phyloP scores from a whole-genome alignment of 1,140 invertebrate genomes.

The Bombus ignitus region DNA sequence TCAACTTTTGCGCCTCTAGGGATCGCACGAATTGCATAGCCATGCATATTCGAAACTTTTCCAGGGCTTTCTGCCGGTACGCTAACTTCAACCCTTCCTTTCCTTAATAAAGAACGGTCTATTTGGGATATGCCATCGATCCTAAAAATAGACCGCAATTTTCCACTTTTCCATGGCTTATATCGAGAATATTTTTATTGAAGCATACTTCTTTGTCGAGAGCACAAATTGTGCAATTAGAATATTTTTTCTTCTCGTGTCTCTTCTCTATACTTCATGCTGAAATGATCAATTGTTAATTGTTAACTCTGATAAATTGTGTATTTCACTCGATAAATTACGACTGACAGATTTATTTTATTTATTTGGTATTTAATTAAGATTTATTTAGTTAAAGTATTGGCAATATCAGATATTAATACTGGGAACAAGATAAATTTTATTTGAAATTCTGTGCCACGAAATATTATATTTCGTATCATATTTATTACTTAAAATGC shows the following conservation, averaged over 20 bases:
- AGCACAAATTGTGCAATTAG: background rate
- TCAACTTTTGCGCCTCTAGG: conserved; percentile 63
- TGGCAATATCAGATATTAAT: background rate
- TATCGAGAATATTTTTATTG: background rate
- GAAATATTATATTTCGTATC: background rate
- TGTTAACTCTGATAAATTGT: background rate
- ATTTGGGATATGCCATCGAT: conserved; percentile 54
- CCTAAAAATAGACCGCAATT: conserved; percentile 55
- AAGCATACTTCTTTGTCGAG: background rate
- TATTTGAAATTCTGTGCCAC: too few species aligned
- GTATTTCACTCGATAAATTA: background rate
- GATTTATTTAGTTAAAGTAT: background rate
- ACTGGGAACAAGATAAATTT: too few species aligned
- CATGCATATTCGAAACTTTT: conserved; percentile 68
- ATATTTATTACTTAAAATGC: background rate
- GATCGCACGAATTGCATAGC: conserved; percentile 62
- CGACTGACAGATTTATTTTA: background rate
- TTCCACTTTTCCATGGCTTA: conserved; percentile 3
- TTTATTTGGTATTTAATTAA: background rate
- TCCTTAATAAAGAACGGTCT: conserved; percentile 62
- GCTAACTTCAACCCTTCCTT: conserved; percentile 53
- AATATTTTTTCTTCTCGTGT: background rate
- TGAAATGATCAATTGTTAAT: background rate
- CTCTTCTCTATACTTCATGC: background rate
- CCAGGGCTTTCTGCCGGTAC: conserved; percentile 35